Evolutionary conservation across 2,888 invertebrate species (phyloP), one percentile per base, ranked within the genome.

Genomic region (Nemapogon koenigi): DNA sequence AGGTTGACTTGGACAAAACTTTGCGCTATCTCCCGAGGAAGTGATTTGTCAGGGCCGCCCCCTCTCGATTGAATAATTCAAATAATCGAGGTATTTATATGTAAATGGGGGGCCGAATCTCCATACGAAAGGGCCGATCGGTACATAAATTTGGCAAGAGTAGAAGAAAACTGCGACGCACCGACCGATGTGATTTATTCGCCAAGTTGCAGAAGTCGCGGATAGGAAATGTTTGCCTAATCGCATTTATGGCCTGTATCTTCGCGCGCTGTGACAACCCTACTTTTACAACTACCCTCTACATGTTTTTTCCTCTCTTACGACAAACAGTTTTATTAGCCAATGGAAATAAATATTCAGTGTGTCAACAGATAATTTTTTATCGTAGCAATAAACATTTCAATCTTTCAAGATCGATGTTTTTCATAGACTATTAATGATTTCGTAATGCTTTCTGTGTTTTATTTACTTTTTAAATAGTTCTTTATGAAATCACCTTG

Each of bases 61-160:
- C 75, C 75, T 75, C 78, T 76, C 78, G 73, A 78, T 78, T 78
- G 78, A 78, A 78, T 78, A 78, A 78, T 78, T 78, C 78, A 78
- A 78, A 78, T 78, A 78, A 78, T 78, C 75, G 76, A 72, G 73
- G 76, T 76, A 76, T 78, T 78, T 76, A 78, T 76, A 78, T 76
- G 78, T 76, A 76, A 76, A 78, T 76, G 69, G 73, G 69, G 64
- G 68, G 59, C 68, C 64, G 68, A 71, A 78, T 78, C 78, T 75
- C 76, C 78, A 78, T 78, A 75, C 76, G 78, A 76, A 78, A 78
- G 76, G 76, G 67, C 72, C 75, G 72, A 73, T 71, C 71, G 76
- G 75, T 73, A 76, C 78, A 78, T 78, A 78, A 78, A 78, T 76
- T 78, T 76, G 72, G 73, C 67, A 71, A 72, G 73, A 75, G 68